A percentile compares a stretch with the other conserved stretches of the same genome.
Evolutionary conservation across 2,888 invertebrate species (phyloP).

Genomic region (Agrotis clavis): DNA sequence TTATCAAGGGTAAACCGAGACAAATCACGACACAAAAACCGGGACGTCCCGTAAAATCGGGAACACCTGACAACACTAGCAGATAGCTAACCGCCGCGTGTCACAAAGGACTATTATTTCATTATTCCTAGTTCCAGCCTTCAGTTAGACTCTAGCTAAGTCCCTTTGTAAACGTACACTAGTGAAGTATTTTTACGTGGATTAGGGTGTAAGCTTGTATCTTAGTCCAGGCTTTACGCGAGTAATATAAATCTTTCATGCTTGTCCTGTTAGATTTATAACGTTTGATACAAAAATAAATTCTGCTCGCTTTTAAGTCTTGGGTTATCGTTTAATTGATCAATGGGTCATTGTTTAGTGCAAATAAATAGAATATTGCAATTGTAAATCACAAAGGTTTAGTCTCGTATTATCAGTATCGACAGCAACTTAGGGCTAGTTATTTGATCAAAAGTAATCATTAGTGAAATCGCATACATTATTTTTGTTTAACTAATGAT

Average conservation of each 20-base stretch:
- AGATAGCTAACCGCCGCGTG: neutral
- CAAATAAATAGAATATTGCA: neutral
- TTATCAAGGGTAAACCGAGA: too few species aligned
- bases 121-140: slow-evolving; percentile 24
- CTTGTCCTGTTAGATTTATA: slow-evolving; percentile 36
- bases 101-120: slow-evolving; percentile 48
- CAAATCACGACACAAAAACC: neutral
- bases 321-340: slow-evolving; percentile 14
- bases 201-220: slow-evolving; percentile 33
- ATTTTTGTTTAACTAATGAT: too few species aligned
- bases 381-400: too few species aligned
- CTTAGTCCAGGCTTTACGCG: slow-evolving; percentile 15
- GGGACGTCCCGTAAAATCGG: neutral
- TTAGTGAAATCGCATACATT: too few species aligned
- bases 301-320: neutral
- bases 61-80: neutral
- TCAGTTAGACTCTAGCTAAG: slow-evolving; percentile 12
- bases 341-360: neutral
- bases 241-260: slow-evolving; percentile 39
- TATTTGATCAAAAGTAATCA: too few species aligned
- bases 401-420: too few species aligned
- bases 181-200: slow-evolving; percentile 33
- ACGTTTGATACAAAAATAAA: slow-evolving; percentile 3
- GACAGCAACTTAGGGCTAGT: too few species aligned
- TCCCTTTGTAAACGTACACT: slow-evolving; percentile 23